These are phyloP conservation scores for Etheostoma spectabile DNA, from an alignment of 2,113 vertebrate genomes.

Conservation along the genomic window DNA sequence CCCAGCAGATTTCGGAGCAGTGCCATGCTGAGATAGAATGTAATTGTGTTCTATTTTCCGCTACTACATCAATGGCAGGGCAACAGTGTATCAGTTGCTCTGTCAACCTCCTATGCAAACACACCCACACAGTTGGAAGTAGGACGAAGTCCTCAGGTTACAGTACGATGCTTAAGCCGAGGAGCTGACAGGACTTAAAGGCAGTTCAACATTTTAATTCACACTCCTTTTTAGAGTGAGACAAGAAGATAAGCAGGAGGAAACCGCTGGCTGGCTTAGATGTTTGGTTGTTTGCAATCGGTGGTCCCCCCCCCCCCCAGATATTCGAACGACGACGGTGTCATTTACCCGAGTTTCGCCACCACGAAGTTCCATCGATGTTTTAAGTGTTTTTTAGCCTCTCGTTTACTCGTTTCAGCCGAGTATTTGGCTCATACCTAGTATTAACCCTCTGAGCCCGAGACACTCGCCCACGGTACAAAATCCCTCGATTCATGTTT, in stretches of 20 bases:
- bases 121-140: neutral
- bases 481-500: too few relatives aligned
- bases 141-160: neutral
- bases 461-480: too few relatives aligned
- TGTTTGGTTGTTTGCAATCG: too few relatives aligned
- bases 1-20: neutral
- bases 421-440: too few relatives aligned
- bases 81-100: neutral
- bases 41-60: constrained; percentile 11
- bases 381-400: too few relatives aligned
- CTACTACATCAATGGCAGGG: constrained; percentile 11
- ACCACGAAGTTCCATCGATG: too few relatives aligned
- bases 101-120: constrained; percentile 3
- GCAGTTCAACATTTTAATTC: neutral
- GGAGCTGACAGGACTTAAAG: neutral
- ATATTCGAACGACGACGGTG: too few relatives aligned
- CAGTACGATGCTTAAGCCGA: neutral
- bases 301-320: too few relatives aligned
- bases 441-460: too few relatives aligned
- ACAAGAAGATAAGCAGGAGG: neutral
- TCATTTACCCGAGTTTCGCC: too few relatives aligned
- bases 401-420: too few relatives aligned
- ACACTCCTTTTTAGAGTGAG: neutral
- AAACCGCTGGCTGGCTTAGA: too few relatives aligned
- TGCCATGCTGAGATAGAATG: constrained; percentile 31